Conservation (phyloP, 2,888 invertebrate species). For the Metopia argyrocephala region DNA sequence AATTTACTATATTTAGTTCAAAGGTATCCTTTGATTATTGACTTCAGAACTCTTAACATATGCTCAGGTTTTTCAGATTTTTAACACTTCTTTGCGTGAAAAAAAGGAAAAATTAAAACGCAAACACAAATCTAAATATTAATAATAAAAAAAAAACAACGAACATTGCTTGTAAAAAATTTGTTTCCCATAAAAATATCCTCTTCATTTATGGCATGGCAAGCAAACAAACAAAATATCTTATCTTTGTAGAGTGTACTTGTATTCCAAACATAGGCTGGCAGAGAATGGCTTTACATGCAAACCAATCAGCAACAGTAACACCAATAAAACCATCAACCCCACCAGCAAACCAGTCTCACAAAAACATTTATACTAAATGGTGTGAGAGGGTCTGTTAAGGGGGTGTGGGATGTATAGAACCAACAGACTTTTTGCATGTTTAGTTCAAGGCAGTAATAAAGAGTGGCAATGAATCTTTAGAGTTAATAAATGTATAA, state of each 20-base stretch:
- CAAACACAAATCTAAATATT: background rate
- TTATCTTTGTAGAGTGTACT: constrained; percentile 37
- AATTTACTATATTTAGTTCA: background rate
- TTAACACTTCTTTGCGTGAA: constrained; percentile 27
- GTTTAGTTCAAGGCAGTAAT: constrained; percentile 59
- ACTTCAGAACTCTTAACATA: constrained; percentile 16
- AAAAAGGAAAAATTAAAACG: background rate
- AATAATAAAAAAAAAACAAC: background rate
- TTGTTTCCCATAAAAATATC: constrained; percentile 50
- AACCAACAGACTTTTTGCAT: constrained; percentile 40
- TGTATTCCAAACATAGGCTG: background rate
- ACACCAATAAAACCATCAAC: background rate
- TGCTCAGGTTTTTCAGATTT: background rate
- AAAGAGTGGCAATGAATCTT: constrained; percentile 55
- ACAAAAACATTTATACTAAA: background rate
- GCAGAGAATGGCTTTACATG: constrained; percentile 6
- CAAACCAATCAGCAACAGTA: constrained; percentile 17
- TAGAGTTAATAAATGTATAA: no score
- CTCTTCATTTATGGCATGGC: constrained; percentile 9
- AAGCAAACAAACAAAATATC: constrained; percentile 15
- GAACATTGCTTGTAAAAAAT: constrained; percentile 34
- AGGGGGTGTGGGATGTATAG: background rate
- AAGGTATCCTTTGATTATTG: constrained; percentile 46
- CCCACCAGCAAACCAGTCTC: constrained; percentile 45
- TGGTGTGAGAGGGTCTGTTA: no score